Conservation (phyloP, 2,888 invertebrate genomes). For the Synanthedon formicaeformis region DNA sequence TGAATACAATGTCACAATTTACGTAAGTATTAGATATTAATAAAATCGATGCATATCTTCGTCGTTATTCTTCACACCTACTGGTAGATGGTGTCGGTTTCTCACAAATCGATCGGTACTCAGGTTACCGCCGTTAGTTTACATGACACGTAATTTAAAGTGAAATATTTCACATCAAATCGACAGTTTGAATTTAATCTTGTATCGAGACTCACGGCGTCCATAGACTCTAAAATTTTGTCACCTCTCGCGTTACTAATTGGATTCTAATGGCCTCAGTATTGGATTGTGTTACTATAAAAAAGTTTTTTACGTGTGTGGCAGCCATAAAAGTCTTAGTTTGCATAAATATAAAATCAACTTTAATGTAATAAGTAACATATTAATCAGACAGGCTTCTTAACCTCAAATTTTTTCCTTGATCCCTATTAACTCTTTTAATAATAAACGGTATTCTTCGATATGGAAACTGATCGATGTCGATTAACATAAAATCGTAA, state of each 20-base stretch:
- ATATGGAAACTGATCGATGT: conserved; percentile 22
- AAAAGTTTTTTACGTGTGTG: conserved; percentile 50
- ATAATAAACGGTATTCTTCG: conserved; percentile 19
- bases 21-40: conserved; percentile 4
- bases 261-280: conserved; percentile 38
- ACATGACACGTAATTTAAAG: conserved; percentile 34
- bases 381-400: conserved; percentile 48
- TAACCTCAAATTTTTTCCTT: conserved; percentile 34
- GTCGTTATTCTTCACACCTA: conserved; percentile 25
- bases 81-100: conserved; percentile 25
- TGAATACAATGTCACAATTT: conserved; percentile 5
- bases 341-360: conserved; percentile 53
- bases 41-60: conserved; percentile 3
- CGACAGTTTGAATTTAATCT: conserved; percentile 25
- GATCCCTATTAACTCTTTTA: conserved; percentile 22
- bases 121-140: conserved; percentile 23
- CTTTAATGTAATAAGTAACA: conserved; percentile 44
- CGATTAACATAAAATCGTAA: conserved; percentile 48
- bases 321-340: conserved; percentile 41
- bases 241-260: conserved; percentile 51
- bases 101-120: conserved; percentile 2
- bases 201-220: conserved; percentile 18
- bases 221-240: conserved; percentile 19
- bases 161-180: conserved; percentile 33
- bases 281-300: conserved; percentile 38